Percentiles rank a stretch among this genome's conserved stretches.
Evolutionary conservation across 2,113 vertebrate genomes (phyloP).

Genomic region (Piprites chloris): DNA sequence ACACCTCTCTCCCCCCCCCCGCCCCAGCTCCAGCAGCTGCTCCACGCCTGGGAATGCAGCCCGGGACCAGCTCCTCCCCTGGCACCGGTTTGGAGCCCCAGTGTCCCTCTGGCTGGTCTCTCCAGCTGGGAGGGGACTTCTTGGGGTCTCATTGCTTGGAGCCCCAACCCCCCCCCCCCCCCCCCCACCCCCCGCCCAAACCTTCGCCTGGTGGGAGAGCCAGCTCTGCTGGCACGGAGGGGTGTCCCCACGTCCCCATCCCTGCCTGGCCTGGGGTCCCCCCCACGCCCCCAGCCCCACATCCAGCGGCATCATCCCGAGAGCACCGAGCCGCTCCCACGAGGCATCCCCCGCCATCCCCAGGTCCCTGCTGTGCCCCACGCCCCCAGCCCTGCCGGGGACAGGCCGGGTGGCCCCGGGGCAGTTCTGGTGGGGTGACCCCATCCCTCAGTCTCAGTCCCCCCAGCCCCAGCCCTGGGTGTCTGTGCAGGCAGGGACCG

Average conservation of each 20-base stretch:
- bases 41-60: not conserved
- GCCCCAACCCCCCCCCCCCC: fast-evolving
- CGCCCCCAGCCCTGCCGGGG: fast-evolving
- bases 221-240: fast-evolving
- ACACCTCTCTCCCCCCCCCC: not conserved
- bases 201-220: fast-evolving
- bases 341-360: fast-evolving
- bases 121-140: not conserved
- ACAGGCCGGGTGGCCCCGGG: fast-evolving
- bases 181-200: not conserved
- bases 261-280: fast-evolving
- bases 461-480: fast-evolving
- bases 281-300: not conserved
- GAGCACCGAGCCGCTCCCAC: not conserved
- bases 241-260: not conserved
- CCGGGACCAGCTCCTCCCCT: not conserved
- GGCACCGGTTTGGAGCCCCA: not conserved
- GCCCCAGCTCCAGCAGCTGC: not conserved
- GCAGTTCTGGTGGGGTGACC: not conserved
- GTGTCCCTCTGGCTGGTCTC: not conserved
- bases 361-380: fast-evolving
- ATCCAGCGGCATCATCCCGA: fast-evolving
- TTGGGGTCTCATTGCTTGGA: fast-evolving
- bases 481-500: not conserved
- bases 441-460: fast-evolving